Conservation (phyloP, 92 coral and sea anemone genomes). For the Porites rus region DNA sequence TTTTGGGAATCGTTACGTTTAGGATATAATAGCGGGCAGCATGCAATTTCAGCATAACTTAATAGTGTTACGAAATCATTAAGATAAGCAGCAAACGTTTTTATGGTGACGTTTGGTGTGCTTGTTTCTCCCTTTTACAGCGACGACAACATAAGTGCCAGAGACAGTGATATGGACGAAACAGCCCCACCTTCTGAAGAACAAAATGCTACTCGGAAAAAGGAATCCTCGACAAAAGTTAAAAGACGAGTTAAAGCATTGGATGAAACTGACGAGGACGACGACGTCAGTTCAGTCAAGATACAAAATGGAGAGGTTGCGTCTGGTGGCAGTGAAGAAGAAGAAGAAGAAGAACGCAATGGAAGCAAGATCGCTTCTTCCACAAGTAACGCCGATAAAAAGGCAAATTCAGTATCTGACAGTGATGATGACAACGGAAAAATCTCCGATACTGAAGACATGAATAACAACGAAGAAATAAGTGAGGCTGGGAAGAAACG, state of each 20-base stretch:
- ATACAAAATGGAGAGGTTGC: background rate
- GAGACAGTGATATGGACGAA: background rate
- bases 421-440: slow-evolving; percentile 39
- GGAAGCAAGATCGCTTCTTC: background rate
- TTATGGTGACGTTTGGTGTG: too few species aligned
- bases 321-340: slow-evolving; percentile 21
- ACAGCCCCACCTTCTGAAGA: slow-evolving; percentile 18
- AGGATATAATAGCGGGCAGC: too few species aligned
- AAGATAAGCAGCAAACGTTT: too few species aligned
- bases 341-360: background rate
- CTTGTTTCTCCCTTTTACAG: slow-evolving; percentile 2
- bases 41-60: too few species aligned
- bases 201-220: background rate
- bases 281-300: background rate
- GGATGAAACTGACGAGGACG: slow-evolving; percentile 80
- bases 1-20: too few species aligned
- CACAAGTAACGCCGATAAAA: background rate
- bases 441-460: slow-evolving; percentile 18
- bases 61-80: too few species aligned
- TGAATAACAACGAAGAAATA: background rate
- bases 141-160: slow-evolving; percentile 9
- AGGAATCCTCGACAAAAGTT: slow-evolving; percentile 23
- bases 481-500: slow-evolving; percentile 61
- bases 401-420: background rate
- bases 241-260: slow-evolving; percentile 72